Percentiles rank a stretch among this genome's conserved stretches.
Evolutionary conservation across 2,888 invertebrate genomes (phyloP).

Genomic region (Dryobota labecula): DNA sequence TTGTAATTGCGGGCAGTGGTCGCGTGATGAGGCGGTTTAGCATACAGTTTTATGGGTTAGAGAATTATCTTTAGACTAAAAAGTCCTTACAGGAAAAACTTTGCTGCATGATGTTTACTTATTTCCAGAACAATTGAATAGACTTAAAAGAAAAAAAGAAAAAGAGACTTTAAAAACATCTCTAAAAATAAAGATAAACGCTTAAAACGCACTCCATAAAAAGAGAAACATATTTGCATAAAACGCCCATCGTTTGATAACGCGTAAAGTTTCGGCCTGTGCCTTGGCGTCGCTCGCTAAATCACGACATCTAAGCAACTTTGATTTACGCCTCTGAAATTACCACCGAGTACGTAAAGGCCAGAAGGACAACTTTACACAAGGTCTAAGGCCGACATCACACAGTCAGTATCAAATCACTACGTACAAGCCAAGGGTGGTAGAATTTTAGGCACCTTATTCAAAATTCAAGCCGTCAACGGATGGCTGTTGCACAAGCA

Average conservation of each 20-base stretch:
- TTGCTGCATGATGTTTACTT: not conserved
- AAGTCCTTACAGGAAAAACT: not conserved
- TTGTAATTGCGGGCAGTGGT: constrained; percentile 25
- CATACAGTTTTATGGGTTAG: constrained; percentile 18
- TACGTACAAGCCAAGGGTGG: not conserved
- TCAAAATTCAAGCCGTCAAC: not conserved
- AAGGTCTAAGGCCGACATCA: not conserved
- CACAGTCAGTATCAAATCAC: not conserved
- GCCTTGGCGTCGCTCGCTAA: constrained; percentile 27
- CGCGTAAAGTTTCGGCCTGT: constrained; percentile 39
- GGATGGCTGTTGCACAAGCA: not conserved
- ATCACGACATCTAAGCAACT: constrained; percentile 49
- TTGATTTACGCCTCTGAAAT: constrained; percentile 34
- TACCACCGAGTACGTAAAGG: not conserved
- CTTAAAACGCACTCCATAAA: constrained; percentile 20
- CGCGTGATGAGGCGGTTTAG: constrained; percentile 29
- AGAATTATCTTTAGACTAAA: constrained; percentile 22
- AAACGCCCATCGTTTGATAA: constrained; percentile 52
- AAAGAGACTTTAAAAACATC: too few relatives aligned
- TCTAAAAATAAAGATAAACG: constrained; percentile 22
- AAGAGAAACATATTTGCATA: constrained; percentile 20
- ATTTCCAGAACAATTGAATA: constrained; percentile 3
- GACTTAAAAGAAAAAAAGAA: too few relatives aligned
- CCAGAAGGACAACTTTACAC: constrained; percentile 19
- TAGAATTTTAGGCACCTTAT: not conserved